A percentile compares a stretch with the other conserved stretches of the same genome.
Conservation (phyloP, 1,140 invertebrate genomes). For the Drosophila mauritiana region DNA sequence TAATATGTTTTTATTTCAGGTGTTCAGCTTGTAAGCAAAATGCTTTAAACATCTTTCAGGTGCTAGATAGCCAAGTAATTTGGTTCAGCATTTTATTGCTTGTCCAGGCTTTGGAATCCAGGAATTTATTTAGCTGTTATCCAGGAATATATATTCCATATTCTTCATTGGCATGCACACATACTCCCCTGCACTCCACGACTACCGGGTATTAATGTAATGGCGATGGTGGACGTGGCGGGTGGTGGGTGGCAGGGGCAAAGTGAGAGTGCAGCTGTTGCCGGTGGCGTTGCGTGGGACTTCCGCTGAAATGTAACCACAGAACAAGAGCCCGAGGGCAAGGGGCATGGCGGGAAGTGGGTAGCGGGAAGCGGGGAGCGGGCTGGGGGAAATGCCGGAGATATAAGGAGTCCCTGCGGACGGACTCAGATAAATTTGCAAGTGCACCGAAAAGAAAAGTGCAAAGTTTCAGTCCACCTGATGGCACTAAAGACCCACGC, state of each 20-base stretch:
- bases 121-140: constrained; percentile 1
- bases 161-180: not conserved
- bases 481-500: constrained; percentile 18
- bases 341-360: not conserved
- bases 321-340: constrained; percentile 15
- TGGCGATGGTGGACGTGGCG: no score
- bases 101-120: not conserved
- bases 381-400: constrained; percentile 29
- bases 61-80: not conserved
- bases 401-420: constrained; percentile 54
- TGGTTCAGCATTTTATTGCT: not conserved
- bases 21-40: not conserved
- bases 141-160: not conserved
- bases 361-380: not conserved
- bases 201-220: no score
- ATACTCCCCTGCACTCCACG: no score
- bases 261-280: constrained; percentile 70
- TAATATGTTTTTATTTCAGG: not conserved
- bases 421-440: constrained; percentile 44
- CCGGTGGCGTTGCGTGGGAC: constrained; percentile 76
- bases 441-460: constrained; percentile 50
- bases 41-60: not conserved
- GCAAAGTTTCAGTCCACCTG: constrained; percentile 8
- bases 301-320: constrained; percentile 81
- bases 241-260: not conserved